A percentile compares a stretch with the other conserved stretches of the same genome.
These are phyloP conservation scores for Orthosia gracilis DNA, from an alignment of 2,888 invertebrate species.

Conservation along the genomic window DNA sequence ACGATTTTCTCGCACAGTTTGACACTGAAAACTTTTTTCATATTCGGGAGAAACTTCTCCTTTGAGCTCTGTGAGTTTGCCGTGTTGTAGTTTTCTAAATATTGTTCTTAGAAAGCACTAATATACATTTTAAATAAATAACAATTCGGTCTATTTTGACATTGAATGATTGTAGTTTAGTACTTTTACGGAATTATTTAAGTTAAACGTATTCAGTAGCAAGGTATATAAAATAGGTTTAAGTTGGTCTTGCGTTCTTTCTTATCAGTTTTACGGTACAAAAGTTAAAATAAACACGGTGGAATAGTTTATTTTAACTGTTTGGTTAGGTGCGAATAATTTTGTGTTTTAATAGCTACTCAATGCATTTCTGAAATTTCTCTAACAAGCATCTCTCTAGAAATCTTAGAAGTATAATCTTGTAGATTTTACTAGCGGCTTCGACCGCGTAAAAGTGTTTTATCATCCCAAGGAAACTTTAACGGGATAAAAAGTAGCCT, in stretches of 20 bases:
- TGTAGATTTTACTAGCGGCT: too few species aligned
- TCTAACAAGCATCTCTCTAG: too few species aligned
- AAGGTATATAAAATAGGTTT: not conserved
- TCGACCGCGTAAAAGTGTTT: too few species aligned
- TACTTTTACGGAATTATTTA: not conserved
- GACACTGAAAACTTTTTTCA: constrained; percentile 48
- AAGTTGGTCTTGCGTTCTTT: not conserved
- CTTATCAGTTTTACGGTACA: constrained; percentile 16
- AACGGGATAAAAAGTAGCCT: too few species aligned
- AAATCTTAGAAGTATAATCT: too few species aligned
- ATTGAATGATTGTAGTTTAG: constrained; percentile 3
- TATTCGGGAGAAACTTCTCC: constrained; percentile 36
- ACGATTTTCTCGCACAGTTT: constrained; percentile 25
- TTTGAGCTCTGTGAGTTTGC: constrained; percentile 14
- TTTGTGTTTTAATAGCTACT: not conserved
- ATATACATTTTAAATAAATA: constrained; percentile 21
- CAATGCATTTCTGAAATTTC: not conserved
- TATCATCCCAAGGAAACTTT: too few species aligned
- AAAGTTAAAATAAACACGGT: constrained; percentile 14
- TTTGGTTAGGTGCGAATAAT: not conserved
- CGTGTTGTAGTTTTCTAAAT: not conserved
- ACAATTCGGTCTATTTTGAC: not conserved
- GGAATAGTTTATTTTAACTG: not conserved
- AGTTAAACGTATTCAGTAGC: not conserved
- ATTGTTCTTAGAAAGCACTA: constrained; percentile 11